Evolutionary conservation across 2,888 invertebrate species (phyloP).

Genomic region (Dasypolia templi): DNA sequence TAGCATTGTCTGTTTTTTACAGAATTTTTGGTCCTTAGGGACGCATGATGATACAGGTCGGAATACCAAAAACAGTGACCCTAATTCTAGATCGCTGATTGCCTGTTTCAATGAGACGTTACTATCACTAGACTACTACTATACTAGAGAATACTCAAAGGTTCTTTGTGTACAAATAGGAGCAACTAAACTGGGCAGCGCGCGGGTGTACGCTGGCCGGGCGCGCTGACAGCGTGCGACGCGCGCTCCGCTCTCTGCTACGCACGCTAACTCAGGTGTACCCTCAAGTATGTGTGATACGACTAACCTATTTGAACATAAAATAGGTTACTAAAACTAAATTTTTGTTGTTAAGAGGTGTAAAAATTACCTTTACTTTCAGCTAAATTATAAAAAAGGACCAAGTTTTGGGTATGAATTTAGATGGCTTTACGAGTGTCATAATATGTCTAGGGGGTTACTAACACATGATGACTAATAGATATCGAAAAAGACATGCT

Average conservation of each 20-base stretch:
- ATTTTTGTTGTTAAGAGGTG: neutral
- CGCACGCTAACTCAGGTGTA: slow-evolving; percentile 80
- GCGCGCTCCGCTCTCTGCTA: slow-evolving; percentile 82
- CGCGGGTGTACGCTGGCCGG: slow-evolving; percentile 84
- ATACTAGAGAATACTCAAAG: neutral
- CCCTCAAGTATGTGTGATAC: slow-evolving; percentile 76
- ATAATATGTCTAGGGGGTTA: too few relatives aligned
- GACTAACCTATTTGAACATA: neutral
- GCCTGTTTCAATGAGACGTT: neutral
- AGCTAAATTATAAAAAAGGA: neutral
- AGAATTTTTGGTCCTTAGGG: neutral
- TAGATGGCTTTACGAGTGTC: neutral
- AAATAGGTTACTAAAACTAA: neutral
- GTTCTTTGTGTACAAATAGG: slow-evolving; percentile 69
- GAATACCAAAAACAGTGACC: neutral
- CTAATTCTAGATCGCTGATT: neutral
- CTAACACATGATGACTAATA: too few relatives aligned
- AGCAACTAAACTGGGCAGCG: slow-evolving; percentile 88
- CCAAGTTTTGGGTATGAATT: neutral
- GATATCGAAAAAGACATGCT: neutral
- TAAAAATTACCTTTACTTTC: neutral
- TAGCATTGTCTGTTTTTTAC: neutral
- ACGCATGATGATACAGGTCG: neutral
- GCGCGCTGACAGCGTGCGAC: slow-evolving; percentile 86
- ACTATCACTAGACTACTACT: neutral